These are phyloP conservation scores for Pedionomus torquatus DNA, from an alignment of 2,113 vertebrate genomes.

Conservation along the genomic window DNA sequence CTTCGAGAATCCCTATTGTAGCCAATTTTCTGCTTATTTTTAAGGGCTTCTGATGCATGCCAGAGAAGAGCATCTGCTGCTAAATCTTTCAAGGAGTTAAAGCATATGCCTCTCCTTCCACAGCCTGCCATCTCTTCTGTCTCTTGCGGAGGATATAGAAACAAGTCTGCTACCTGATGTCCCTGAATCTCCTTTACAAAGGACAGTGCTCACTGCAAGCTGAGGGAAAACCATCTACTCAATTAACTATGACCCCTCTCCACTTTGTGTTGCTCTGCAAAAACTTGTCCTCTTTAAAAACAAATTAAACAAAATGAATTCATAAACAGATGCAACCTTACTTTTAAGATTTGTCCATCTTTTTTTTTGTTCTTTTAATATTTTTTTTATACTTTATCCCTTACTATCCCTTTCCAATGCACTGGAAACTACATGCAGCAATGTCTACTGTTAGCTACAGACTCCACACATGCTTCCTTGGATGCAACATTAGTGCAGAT, in stretches of 20 bases:
- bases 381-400: neutral
- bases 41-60: neutral
- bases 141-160: neutral
- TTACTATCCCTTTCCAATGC: neutral
- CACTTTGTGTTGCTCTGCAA: neutral
- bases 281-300: neutral
- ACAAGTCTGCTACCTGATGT: neutral
- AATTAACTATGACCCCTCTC: neutral
- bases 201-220: neutral
- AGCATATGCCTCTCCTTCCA: neutral
- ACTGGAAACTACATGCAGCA: neutral
- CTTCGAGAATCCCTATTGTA: neutral
- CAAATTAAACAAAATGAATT: neutral
- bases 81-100: neutral
- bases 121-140: neutral
- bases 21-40: conserved; percentile 33
- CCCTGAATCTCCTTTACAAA: neutral
- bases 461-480: neutral
- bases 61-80: conserved; percentile 20
- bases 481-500: fast-evolving
- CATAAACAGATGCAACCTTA: neutral
- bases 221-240: neutral
- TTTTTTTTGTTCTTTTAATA: neutral
- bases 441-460: neutral
- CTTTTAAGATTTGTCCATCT: neutral